phyloP scores from a whole-genome alignment of 2,888 invertebrate genomes.

The Amblyjoppa fuscipennis region DNA sequence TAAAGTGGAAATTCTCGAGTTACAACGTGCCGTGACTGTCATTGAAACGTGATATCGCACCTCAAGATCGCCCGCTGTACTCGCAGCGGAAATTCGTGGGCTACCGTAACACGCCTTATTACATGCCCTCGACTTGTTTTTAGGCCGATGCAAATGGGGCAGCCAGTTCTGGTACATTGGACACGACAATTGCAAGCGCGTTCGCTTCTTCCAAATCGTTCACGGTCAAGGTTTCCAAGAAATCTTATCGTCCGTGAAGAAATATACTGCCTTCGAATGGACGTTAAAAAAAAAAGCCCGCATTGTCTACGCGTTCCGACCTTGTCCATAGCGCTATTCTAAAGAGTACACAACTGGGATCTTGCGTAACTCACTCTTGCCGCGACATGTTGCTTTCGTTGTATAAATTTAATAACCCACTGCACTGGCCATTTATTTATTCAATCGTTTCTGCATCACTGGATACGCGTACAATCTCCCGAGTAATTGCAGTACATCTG shows the following conservation, averaged over 20 bases:
- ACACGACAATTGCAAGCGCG: background rate
- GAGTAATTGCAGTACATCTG: background rate
- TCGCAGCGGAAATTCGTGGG: background rate
- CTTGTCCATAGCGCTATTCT: slow-evolving; percentile 38
- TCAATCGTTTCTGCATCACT: slow-evolving; percentile 12
- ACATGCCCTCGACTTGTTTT: background rate
- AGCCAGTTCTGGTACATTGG: background rate
- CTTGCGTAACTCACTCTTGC: slow-evolving; percentile 33
- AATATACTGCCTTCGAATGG: background rate
- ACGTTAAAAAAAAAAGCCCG: background rate
- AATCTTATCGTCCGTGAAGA: background rate
- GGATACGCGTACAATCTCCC: background rate
- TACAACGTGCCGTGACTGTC: background rate
- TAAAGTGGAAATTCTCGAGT: background rate
- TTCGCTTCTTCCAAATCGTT: background rate
- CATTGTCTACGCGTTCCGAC: slow-evolving; percentile 17
- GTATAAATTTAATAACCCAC: slow-evolving; percentile 1
- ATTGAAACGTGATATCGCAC: slow-evolving; percentile 4
- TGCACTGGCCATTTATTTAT: background rate
- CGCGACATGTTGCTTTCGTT: slow-evolving; percentile 3
- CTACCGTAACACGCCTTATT: background rate
- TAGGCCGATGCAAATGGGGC: background rate
- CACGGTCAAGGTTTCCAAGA: background rate
- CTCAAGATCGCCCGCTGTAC: background rate
- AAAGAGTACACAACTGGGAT: slow-evolving; percentile 15